Conservation (phyloP, 2,797 vertebrate species). For the Sebastes baramenuke region DNA sequence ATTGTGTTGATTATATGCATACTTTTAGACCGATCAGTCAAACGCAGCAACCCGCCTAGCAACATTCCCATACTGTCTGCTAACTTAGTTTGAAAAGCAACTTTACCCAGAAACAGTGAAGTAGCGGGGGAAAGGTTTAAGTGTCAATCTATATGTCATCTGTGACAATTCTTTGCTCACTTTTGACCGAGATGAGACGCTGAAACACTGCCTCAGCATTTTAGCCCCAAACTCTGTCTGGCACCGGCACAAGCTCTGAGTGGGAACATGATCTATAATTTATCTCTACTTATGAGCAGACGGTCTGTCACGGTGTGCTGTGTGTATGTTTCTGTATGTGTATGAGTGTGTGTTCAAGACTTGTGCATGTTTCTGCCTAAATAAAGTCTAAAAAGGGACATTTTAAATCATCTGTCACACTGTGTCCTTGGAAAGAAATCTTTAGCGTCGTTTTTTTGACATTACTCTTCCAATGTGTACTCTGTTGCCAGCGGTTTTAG, state of each 20-base stretch:
- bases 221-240: constrained; percentile 56
- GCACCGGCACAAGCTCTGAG: constrained; percentile 51
- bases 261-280: constrained; percentile 75
- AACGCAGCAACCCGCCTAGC: background rate
- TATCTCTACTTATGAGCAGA: constrained; percentile 65
- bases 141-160: constrained; percentile 23
- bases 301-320: constrained; percentile 45
- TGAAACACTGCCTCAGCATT: constrained; percentile 63
- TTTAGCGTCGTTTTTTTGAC: constrained; percentile 4
- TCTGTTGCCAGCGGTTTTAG: constrained; percentile 52
- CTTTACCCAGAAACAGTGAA: constrained; percentile 10
- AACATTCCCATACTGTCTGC: background rate
- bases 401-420: constrained; percentile 25
- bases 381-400: constrained; percentile 12
- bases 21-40: background rate
- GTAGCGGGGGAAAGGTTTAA: constrained; percentile 7
- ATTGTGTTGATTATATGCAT: background rate
- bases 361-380: background rate
- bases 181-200: constrained; percentile 40
- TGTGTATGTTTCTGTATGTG: constrained; percentile 28
- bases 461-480: constrained; percentile 21
- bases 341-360: background rate
- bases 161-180: constrained; percentile 6
- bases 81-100: constrained; percentile 17
- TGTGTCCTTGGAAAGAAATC: constrained; percentile 10